phyloP scores from a whole-genome alignment of 2,113 vertebrate species.

The Ursus arctos region DNA sequence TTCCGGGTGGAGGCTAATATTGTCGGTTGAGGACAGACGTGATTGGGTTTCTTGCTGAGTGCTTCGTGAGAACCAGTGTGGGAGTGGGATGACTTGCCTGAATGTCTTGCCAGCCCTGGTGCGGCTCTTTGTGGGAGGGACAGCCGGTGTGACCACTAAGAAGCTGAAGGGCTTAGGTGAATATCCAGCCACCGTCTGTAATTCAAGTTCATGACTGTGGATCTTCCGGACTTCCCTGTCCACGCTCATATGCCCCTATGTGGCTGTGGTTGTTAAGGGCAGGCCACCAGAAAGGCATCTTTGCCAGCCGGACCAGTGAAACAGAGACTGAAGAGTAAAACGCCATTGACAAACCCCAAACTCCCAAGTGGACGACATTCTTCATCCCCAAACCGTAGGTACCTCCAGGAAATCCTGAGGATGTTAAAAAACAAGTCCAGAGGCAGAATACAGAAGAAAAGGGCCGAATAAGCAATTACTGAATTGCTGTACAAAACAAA shows the following conservation, averaged over 20 bases:
- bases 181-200: background rate
- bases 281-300: background rate
- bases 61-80: background rate
- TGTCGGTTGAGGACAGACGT: background rate
- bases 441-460: background rate
- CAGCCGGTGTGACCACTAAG: background rate
- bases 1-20: background rate
- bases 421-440: background rate
- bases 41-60: background rate
- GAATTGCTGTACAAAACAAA: background rate
- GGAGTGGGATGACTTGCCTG: background rate
- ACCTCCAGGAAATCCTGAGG: background rate
- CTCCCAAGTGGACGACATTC: background rate
- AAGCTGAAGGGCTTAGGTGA: background rate
- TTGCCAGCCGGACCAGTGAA: background rate
- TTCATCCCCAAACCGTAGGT: background rate
- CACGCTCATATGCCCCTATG: fast-evolving
- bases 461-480: background rate
- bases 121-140: background rate
- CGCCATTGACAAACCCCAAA: background rate
- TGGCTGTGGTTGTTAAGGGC: background rate
- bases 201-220: background rate
- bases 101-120: background rate
- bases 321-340: background rate
- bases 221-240: background rate